Evolutionary conservation across 2,113 vertebrate species (phyloP), one percentile per base, ranked within the genome.

Genomic region (Pleuronectes platessa): DNA sequence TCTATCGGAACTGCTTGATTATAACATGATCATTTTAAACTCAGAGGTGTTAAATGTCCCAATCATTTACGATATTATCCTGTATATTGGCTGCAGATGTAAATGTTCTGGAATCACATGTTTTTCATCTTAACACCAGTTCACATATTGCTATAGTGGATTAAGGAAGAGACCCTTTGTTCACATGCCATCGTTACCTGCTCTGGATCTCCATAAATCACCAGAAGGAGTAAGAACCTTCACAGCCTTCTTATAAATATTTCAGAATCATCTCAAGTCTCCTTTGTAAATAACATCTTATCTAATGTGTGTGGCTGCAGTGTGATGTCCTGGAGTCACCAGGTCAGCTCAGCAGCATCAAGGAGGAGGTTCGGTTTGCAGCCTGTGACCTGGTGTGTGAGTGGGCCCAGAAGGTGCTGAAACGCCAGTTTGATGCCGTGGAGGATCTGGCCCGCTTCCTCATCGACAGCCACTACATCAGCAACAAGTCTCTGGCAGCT

Each of bases 351-450:
- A 95, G 94, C 71, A 95, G 92, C 75, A 95, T 95, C 15, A 97
- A 98, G 81, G 97, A 98, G 70, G 97, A 99, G 80, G 96, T 99
- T 23, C 94, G 96, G 21, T 95, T 96, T 60, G 97, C 98, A 0
- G 97, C 98, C 84, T 99, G 98, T 86, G 95, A 96, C 56, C 95
- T 99, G 58, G 98, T 99, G 62, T 99, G 98, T 68, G 98, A 99
- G 76, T 99, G 98, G 98, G 98, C 98, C 81, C 98, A 99, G 90
- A 99, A 99, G 90, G 97, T 99, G 85, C 93, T 99, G 84, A 99
- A 97, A 90, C 96, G 98, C 42, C 97, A 97, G 85, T 99, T 99
- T 82, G 97, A 98, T 79, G 95, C 95, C 0, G 96, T 99, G 74
- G 90, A 98, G 92, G 97, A 99, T 73, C 65, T 99, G 91, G 97